Conservation (phyloP, 1,140 invertebrate species). For the Lanistes nyassanus region DNA sequence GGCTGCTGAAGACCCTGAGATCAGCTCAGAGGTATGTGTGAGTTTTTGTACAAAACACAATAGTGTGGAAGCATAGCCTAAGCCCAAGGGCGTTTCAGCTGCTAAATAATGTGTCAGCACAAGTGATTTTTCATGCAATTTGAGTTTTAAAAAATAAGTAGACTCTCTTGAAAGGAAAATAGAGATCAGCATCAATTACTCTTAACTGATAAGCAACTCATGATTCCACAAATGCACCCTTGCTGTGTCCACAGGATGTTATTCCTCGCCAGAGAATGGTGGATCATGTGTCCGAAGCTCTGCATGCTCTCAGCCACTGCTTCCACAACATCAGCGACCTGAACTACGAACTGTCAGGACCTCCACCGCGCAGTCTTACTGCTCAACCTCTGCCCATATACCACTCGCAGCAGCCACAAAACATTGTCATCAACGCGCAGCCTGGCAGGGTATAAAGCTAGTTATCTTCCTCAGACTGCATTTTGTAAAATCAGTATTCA, state of each 20-base stretch:
- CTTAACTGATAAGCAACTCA: no score
- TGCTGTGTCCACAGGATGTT: slow-evolving; percentile 33
- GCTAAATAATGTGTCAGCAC: no score
- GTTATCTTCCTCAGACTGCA: no score
- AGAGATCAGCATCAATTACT: no score
- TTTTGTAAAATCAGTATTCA: no score
- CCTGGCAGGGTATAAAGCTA: not conserved
- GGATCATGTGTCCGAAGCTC: slow-evolving; percentile 79
- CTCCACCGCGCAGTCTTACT: slow-evolving; percentile 77
- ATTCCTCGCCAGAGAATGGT: slow-evolving; percentile 72
- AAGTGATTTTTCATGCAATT: no score
- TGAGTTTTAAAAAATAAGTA: no score
- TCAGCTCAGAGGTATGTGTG: not conserved
- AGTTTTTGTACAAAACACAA: no score
- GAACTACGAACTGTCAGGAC: slow-evolving; percentile 76
- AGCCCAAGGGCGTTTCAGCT: no score
- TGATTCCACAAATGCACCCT: not conserved
- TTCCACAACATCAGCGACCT: slow-evolving; percentile 90
- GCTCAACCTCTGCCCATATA: slow-evolving; percentile 56
- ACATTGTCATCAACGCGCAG: not conserved
- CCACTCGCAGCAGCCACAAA: slow-evolving; percentile 7
- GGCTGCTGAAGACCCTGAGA: not conserved
- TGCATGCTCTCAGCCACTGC: slow-evolving; percentile 87
- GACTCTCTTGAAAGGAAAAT: no score
- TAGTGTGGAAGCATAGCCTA: no score